Evolutionary conservation across 2,797 vertebrate species (phyloP).

Genomic region (Sarcoramphus papa): DNA sequence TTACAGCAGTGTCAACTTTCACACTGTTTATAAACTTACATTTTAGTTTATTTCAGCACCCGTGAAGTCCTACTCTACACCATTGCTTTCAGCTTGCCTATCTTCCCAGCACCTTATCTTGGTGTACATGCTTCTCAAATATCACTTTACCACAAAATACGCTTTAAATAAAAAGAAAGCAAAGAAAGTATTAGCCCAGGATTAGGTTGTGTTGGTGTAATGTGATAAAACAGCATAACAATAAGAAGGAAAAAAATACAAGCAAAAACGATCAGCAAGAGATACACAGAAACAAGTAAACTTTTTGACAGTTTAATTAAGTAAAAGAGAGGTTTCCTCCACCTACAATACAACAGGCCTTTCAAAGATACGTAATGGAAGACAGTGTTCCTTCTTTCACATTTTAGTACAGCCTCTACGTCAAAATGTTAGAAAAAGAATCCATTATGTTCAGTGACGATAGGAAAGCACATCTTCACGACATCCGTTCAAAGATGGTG

Average conservation of each 20-base stretch:
- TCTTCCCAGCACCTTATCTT: neutral
- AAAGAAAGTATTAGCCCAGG: neutral
- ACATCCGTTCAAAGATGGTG: neutral
- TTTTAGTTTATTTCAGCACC: neutral
- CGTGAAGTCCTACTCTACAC: neutral
- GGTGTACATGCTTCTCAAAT: neutral
- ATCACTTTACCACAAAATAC: neutral
- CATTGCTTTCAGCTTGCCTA: neutral
- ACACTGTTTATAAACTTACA: constrained; percentile 36
- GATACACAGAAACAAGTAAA: neutral
- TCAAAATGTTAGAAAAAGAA: neutral
- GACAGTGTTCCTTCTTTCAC: neutral
- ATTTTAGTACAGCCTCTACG: neutral
- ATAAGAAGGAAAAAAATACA: neutral
- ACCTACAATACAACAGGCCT: neutral
- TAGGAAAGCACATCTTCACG: neutral
- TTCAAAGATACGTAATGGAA: neutral
- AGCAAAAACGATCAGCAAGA: neutral
- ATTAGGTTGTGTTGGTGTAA: neutral
- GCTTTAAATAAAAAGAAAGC: neutral
- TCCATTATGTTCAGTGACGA: neutral
- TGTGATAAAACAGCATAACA: neutral
- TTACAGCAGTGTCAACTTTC: neutral
- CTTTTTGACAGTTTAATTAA: neutral
- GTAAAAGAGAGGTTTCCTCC: neutral